phyloP scores from a whole-genome alignment of 1,140 invertebrate genomes.

The Tigriopus japonicus region DNA sequence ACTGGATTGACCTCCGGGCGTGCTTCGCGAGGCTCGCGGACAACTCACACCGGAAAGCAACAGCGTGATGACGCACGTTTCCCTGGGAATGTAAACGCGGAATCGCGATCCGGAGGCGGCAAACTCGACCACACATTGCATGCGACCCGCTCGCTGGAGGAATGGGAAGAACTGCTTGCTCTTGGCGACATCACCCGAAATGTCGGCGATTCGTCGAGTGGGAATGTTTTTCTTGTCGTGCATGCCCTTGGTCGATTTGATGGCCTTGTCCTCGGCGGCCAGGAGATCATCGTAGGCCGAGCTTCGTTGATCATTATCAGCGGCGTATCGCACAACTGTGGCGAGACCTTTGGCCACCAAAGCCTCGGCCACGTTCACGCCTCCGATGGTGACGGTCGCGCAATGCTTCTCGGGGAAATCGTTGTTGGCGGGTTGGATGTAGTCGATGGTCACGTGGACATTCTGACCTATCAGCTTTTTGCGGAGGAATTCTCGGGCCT shows the following conservation, averaged over 20 bases:
- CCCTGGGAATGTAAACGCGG: slow-evolving; percentile 78
- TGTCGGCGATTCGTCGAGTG: slow-evolving; percentile 27
- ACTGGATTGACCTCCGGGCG: slow-evolving; percentile 40
- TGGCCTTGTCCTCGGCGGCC: slow-evolving; percentile 76
- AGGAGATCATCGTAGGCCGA: slow-evolving; percentile 81
- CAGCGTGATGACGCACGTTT: slow-evolving; percentile 86
- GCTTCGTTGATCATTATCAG: slow-evolving; percentile 89
- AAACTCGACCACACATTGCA: slow-evolving; percentile 83
- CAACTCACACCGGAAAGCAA: slow-evolving; percentile 73
- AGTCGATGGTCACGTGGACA: slow-evolving; percentile 81
- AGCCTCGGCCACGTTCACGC: slow-evolving; percentile 70
- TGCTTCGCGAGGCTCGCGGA: slow-evolving; percentile 54
- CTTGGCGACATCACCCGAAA: slow-evolving; percentile 44
- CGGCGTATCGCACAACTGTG: slow-evolving; percentile 73
- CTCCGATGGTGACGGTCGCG: slow-evolving; percentile 56
- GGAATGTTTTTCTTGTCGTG: slow-evolving; percentile 68
- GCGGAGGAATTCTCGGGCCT: slow-evolving; percentile 86
- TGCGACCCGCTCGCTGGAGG: slow-evolving; percentile 58
- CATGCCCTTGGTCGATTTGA: slow-evolving; percentile 60
- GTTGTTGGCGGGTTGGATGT: slow-evolving; percentile 80
- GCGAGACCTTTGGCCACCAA: slow-evolving; percentile 79
- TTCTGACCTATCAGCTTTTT: slow-evolving; percentile 92
- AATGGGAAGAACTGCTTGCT: slow-evolving; percentile 82
- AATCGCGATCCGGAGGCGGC: slow-evolving; percentile 81
- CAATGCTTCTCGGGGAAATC: slow-evolving; percentile 88